phyloP scores from a whole-genome alignment of 92 coral and sea anemone genomes.

The Montipora capitata region DNA sequence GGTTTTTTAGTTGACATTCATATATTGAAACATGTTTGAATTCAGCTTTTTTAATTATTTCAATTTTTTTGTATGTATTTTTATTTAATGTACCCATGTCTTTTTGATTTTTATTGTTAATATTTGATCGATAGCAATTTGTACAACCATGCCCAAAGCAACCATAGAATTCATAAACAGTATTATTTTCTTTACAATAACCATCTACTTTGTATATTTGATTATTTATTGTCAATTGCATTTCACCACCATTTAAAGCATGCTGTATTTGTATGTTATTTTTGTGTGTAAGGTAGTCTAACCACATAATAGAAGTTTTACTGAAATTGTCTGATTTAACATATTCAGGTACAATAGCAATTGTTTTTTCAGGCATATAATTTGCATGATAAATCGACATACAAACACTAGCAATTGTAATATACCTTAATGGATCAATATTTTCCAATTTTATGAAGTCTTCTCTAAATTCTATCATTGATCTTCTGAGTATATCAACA shows the following conservation, averaged over 20 bases:
- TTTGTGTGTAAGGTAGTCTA: too few relatives aligned
- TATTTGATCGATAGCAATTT: background rate
- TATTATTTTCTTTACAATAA: background rate
- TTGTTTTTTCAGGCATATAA: background rate
- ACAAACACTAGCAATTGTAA: too few relatives aligned
- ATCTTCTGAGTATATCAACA: too few relatives aligned
- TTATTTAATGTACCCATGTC: background rate
- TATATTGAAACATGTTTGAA: background rate
- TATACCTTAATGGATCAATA: too few relatives aligned
- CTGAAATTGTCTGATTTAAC: background rate
- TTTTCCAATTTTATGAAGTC: background rate
- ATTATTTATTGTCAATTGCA: background rate
- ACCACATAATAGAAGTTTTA: too few relatives aligned
- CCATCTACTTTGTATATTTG: too few relatives aligned
- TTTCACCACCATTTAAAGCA: too few relatives aligned
- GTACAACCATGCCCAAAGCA: background rate
- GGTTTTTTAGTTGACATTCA: background rate
- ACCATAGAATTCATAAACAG: background rate
- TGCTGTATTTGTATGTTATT: too few relatives aligned
- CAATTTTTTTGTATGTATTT: background rate
- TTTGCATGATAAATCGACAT: too few relatives aligned
- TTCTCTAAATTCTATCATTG: too few relatives aligned
- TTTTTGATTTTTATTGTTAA: background rate
- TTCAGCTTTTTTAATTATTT: background rate
- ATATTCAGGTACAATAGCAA: too few relatives aligned